phyloP scores from a whole-genome alignment of 2,797 vertebrate species.

The Cetoscarus ocellatus region DNA sequence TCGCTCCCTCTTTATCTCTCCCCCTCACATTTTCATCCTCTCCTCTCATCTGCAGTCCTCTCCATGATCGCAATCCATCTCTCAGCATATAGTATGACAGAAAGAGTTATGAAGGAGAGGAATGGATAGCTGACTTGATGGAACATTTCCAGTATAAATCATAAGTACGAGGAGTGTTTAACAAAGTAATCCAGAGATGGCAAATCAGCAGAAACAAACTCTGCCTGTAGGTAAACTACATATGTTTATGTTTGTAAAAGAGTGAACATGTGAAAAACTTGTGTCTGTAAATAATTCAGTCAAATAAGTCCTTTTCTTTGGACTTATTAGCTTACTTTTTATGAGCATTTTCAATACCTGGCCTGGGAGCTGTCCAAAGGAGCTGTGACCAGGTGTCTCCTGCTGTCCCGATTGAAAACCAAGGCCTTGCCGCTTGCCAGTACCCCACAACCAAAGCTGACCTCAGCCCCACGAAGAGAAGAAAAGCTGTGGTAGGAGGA shows the following conservation, averaged over 20 bases:
- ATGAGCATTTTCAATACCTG: conserved; percentile 82
- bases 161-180: conserved; percentile 32
- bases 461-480: conserved; percentile 95
- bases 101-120: conserved; percentile 33
- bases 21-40: conserved; percentile 52
- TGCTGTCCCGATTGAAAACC: conserved; percentile 96
- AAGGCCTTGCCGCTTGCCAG: conserved; percentile 97
- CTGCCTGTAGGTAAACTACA: not conserved
- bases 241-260: too few species aligned
- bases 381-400: conserved; percentile 93
- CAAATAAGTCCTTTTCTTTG: not conserved
- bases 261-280: not conserved
- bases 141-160: conserved; percentile 59
- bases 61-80: conserved; percentile 66
- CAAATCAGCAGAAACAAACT: conserved; percentile 15
- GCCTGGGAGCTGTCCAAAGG: conserved; percentile 97
- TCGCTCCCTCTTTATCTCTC: conserved; percentile 54
- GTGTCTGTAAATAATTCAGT: not conserved
- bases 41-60: conserved; percentile 60
- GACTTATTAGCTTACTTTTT: not conserved
- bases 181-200: conserved; percentile 21
- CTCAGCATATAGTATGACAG: conserved; percentile 27
- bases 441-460: conserved; percentile 97
- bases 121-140: conserved; percentile 39
- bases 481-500: conserved; percentile 98